A percentile compares a stretch with the other conserved stretches of the same genome.
These are phyloP conservation scores for Gephyroberyx darwinii DNA, from an alignment of 2,797 vertebrate species.

Conservation along the genomic window DNA sequence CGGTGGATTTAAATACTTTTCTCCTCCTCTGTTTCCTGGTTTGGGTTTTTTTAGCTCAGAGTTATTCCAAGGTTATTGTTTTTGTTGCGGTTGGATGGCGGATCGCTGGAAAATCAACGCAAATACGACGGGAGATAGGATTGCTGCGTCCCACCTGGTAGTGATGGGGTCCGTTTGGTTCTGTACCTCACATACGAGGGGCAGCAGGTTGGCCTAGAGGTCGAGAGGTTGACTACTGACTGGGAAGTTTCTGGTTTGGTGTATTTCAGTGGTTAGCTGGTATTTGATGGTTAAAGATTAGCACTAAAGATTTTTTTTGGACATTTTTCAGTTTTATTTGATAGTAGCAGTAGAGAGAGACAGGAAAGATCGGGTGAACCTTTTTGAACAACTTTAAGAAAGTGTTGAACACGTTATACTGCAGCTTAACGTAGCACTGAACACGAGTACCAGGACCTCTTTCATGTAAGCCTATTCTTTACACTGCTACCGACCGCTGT, in stretches of 20 bases:
- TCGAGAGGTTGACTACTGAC: neutral
- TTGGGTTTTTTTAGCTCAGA: conserved; percentile 13
- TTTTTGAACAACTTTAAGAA: no score
- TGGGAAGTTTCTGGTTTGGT: neutral
- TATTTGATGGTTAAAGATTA: no score
- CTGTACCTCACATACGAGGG: neutral
- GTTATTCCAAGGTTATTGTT: conserved; percentile 27
- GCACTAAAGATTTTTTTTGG: no score
- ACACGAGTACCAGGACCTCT: no score
- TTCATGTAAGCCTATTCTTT: no score
- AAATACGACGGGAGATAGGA: neutral
- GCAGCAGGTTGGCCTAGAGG: neutral
- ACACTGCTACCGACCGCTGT: no score
- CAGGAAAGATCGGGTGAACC: no score
- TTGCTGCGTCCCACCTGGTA: neutral
- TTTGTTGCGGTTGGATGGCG: neutral
- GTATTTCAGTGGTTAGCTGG: neutral
- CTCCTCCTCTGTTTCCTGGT: conserved; percentile 17
- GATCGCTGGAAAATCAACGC: neutral
- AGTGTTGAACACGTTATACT: no score
- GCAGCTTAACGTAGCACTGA: no score
- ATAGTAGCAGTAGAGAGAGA: no score
- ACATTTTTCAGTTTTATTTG: no score
- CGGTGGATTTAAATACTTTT: conserved; percentile 51
- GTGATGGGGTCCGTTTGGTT: neutral